Conservation (phyloP, 1,140 invertebrate genomes). For the Anagrus nilaparvatae region DNA sequence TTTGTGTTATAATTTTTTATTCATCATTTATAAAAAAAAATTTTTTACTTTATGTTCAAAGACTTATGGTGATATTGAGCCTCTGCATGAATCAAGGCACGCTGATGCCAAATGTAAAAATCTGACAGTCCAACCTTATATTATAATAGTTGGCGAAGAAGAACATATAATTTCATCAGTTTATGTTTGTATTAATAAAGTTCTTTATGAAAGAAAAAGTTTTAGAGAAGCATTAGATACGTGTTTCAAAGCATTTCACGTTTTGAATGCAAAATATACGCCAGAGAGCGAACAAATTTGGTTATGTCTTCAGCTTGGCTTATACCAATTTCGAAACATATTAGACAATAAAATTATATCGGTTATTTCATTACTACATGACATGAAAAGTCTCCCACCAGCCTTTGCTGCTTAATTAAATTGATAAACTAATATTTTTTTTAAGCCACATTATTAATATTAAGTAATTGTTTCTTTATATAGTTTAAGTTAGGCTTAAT, state of each 20-base stretch:
- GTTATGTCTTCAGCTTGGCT: slow-evolving; percentile 15
- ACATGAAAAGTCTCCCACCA: background rate
- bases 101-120: background rate
- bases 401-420: background rate
- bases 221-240: slow-evolving; percentile 13
- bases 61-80: background rate
- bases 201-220: slow-evolving; percentile 14
- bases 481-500: no score
- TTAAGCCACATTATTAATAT: background rate
- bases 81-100: background rate
- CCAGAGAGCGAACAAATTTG: slow-evolving; percentile 19
- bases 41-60: background rate
- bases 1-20: no score
- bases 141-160: slow-evolving; percentile 13
- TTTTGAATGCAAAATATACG: slow-evolving; percentile 18
- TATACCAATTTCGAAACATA: slow-evolving; percentile 8
- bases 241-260: slow-evolving; percentile 16
- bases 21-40: no score
- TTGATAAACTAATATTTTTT: background rate
- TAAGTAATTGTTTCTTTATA: background rate
- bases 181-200: slow-evolving; percentile 13
- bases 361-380: background rate
- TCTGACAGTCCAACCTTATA: slow-evolving; percentile 15
- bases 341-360: slow-evolving; percentile 5
- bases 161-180: slow-evolving; percentile 1